phyloP scores from a whole-genome alignment of 92 coral and sea anemone species.

The Anthopleura xanthogrammica region DNA sequence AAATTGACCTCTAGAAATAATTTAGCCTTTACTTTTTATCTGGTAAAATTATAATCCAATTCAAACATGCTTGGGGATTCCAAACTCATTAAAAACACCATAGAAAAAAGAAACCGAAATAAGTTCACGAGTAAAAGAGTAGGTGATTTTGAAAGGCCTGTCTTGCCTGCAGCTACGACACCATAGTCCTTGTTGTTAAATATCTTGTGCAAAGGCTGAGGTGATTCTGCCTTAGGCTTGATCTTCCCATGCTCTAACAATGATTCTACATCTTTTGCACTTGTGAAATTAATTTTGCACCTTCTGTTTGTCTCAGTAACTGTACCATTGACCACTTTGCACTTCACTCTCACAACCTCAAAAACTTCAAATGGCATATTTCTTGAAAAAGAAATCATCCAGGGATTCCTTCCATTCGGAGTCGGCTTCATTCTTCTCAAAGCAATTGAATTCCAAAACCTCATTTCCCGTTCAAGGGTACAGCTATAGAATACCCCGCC shows the following conservation, averaged over 20 bases:
- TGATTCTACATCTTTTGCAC: conserved; percentile 16
- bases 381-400: conserved; percentile 21
- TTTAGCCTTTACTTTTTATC: neutral
- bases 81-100: neutral
- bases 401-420: conserved; percentile 24
- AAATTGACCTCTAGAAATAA: neutral
- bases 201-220: conserved; percentile 5
- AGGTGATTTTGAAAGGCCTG: neutral
- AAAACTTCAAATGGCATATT: conserved; percentile 39
- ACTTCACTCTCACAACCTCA: conserved; percentile 6
- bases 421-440: conserved; percentile 18
- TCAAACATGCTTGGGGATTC: neutral
- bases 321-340: neutral
- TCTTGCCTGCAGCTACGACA: neutral
- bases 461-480: conserved; percentile 23
- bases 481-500: no score
- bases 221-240: neutral
- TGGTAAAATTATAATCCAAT: neutral
- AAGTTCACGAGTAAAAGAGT: neutral
- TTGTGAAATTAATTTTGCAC: conserved; percentile 23
- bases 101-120: neutral
- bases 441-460: conserved; percentile 21
- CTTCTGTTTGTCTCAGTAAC: conserved; percentile 1
- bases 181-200: neutral
- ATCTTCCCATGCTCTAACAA: conserved; percentile 12